Evolutionary conservation across 2,113 vertebrate species (phyloP).

Genomic region (Poicephalus gulielmi): DNA sequence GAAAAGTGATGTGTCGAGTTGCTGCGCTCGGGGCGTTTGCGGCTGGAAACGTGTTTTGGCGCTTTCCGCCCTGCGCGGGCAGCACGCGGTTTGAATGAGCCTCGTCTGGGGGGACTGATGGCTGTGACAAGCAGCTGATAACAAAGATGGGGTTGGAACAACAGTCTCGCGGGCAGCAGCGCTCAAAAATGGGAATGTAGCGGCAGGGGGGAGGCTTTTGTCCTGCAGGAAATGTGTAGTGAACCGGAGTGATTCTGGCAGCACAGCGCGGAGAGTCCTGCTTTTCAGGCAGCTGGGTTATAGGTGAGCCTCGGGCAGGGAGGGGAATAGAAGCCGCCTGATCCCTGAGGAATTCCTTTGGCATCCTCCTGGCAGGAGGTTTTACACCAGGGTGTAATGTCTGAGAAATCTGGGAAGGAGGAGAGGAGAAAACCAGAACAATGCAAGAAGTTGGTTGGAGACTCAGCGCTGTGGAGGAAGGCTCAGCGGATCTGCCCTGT

Average conservation of each 20-base stretch:
- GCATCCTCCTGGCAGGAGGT: neutral
- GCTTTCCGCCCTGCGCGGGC: accelerated
- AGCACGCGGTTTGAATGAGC: neutral
- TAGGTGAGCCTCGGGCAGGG: neutral
- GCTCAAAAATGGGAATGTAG: neutral
- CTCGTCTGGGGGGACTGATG: accelerated
- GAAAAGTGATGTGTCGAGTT: neutral
- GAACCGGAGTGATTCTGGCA: neutral
- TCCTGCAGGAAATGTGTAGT: neutral
- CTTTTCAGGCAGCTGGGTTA: neutral
- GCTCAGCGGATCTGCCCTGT: neutral
- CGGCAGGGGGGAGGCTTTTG: neutral
- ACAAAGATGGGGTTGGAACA: accelerated
- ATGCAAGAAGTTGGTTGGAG: neutral
- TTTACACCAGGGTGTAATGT: neutral
- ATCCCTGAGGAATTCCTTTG: neutral
- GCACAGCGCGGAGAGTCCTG: accelerated
- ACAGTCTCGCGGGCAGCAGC: accelerated
- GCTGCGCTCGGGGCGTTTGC: neutral
- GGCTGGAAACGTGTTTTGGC: neutral
- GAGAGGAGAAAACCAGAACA: neutral
- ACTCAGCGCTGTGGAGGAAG: neutral
- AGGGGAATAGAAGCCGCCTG: neutral
- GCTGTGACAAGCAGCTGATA: neutral
- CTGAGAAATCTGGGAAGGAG: neutral